These are phyloP conservation scores for Colletes latitarsis DNA, from an alignment of 1,140 invertebrate species.

Conservation along the genomic window DNA sequence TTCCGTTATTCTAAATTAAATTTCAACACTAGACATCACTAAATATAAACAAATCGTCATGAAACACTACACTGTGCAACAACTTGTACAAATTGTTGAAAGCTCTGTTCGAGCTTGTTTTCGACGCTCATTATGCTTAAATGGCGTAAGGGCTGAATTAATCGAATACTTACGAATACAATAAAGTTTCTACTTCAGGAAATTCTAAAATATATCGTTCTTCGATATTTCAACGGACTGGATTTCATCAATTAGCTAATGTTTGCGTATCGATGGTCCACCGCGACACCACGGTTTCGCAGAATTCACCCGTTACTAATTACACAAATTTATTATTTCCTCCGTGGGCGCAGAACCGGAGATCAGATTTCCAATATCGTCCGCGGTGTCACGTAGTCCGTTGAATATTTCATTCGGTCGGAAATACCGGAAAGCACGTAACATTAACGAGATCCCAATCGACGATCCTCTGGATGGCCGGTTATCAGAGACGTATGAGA, in stretches of 20 bases:
- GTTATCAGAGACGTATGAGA: constrained; percentile 4
- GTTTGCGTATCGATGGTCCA: not conserved
- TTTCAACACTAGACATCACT: no score
- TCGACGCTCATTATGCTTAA: no score
- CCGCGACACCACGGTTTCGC: not conserved
- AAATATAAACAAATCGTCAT: no score
- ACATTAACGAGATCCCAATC: constrained; percentile 27
- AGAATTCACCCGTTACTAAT: constrained; percentile 1
- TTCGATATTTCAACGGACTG: not conserved
- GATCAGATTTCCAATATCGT: constrained; percentile 13
- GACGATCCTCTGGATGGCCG: constrained; percentile 2
- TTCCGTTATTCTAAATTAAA: no score
- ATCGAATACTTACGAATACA: no score
- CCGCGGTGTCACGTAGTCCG: not conserved
- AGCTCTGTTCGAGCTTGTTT: no score
- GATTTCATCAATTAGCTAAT: constrained; percentile 1
- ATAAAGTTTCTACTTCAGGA: no score
- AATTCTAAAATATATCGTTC: no score
- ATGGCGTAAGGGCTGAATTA: no score
- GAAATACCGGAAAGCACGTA: constrained; percentile 10
- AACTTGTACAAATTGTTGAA: no score
- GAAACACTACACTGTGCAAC: no score
- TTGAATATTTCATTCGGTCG: constrained; percentile 14
- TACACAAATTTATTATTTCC: constrained; percentile 26
- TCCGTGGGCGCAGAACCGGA: not conserved